Evolutionary conservation across 1,140 invertebrate genomes (phyloP), one percentile per base, ranked within the genome.

Genomic region (Drosophila mauritiana): DNA sequence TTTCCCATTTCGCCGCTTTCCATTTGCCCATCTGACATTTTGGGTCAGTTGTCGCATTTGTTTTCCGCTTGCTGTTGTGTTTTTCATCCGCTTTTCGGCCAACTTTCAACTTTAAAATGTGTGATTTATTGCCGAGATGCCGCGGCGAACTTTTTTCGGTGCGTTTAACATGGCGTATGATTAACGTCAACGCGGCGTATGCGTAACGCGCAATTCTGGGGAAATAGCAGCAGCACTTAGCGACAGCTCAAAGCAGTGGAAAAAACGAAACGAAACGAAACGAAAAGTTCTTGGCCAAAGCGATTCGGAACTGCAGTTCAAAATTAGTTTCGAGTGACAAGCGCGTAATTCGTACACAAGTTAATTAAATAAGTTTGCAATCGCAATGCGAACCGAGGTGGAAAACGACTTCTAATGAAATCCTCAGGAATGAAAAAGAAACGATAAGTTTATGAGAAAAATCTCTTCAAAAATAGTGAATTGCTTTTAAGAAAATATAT

Each of bases 121-220:
- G 73, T 88, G 84, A 88, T 88, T 88, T 88, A 88, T 88, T 67
- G 83, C 83, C 46, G 42, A 56, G 57, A 43, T 82, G 81, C 65
- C 59, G 48, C 27, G 39, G 59, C 62, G 10, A 83, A 68, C 43
- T 83, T 84, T 51, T 73, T 79, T 55, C n/a, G 65, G 73, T 55
- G 63, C 77, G 77, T 84, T 84, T 46, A 86, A 86, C 82, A 86
- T 89, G 84, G 83, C 84, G 84, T 89, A 89, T 89, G 84, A 89
- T 89, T 89, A 89, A 89, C 77, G 77, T 80, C 80, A 88, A 88
- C 76, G 79, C 57, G 58, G 62, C 84, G 83, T 70, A 89, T 88
- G 84, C 84, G 58, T 78, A 80, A 83, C 69, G 79, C 64, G 70
- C 17, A 52, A 11, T 69, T 56, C 49, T 53, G 45, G 31, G 22